phyloP scores from a whole-genome alignment of 1,140 invertebrate species.

The Homarus americanus region DNA sequence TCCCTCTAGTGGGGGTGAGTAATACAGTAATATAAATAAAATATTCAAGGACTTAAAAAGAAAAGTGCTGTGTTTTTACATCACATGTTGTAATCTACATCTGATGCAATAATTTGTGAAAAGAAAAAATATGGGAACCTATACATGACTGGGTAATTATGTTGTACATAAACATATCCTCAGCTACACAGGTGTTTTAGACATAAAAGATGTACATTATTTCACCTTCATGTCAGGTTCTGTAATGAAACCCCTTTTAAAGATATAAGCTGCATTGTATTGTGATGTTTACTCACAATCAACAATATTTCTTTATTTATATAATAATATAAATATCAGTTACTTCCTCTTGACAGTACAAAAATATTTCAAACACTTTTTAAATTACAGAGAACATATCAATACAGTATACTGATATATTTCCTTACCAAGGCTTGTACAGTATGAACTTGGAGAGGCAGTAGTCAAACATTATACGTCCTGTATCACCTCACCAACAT shows the following conservation, averaged over 20 bases:
- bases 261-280: background rate
- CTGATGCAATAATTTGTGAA: no score
- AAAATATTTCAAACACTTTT: constrained; percentile 4
- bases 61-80: no score
- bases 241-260: background rate
- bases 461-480: background rate
- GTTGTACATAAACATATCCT: no score
- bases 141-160: no score
- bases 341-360: background rate
- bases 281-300: background rate
- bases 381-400: background rate
- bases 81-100: no score
- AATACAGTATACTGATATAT: background rate
- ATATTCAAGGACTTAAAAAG: no score
- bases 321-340: background rate
- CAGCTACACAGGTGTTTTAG: no score
- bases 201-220: no score
- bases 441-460: background rate
- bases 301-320: background rate
- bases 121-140: no score
- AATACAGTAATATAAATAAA: no score
- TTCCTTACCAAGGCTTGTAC: background rate
- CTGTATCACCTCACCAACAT: background rate
- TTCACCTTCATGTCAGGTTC: background rate
- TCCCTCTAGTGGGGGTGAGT: no score